Evolutionary conservation across 2,888 invertebrate species (phyloP).

Genomic region (Brachypalpus laphriformis): DNA sequence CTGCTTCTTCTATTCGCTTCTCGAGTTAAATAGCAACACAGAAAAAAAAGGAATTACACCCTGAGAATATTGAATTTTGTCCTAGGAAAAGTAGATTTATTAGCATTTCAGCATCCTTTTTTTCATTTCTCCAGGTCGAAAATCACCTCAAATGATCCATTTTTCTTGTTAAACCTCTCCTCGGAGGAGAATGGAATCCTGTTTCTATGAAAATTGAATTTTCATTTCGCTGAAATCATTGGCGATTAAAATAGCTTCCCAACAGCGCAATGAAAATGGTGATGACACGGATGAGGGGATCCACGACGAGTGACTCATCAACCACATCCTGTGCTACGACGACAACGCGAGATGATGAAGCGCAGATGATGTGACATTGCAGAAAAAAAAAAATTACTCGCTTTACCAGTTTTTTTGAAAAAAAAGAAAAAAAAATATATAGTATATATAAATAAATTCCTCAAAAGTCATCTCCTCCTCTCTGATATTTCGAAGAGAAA

Average conservation of each 20-base stretch:
- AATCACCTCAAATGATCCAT: constrained; percentile 26
- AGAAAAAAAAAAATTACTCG: constrained; percentile 2
- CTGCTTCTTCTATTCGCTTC: background rate
- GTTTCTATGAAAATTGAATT: constrained; percentile 41
- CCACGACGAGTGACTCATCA: constrained; percentile 38
- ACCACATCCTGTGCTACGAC: constrained; percentile 19
- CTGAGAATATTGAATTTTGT: constrained; percentile 30
- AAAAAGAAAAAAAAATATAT: background rate
- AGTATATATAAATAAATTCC: background rate
- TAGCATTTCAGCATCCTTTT: constrained; percentile 4
- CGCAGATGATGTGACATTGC: constrained; percentile 32
- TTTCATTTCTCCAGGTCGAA: background rate
- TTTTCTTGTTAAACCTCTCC: background rate
- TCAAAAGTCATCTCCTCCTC: background rate
- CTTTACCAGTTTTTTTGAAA: background rate
- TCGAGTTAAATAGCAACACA: background rate
- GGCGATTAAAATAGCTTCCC: constrained; percentile 49
- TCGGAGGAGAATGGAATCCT: background rate
- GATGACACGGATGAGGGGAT: constrained; percentile 7
- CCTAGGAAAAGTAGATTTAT: constrained; percentile 3
- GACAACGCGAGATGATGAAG: constrained; percentile 13
- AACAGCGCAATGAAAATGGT: constrained; percentile 1
- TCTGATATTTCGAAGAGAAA: background rate
- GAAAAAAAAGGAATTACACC: background rate
- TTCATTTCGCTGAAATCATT: constrained; percentile 38